Conservation (phyloP, 2,888 invertebrate species). For the Apamea sordens region DNA sequence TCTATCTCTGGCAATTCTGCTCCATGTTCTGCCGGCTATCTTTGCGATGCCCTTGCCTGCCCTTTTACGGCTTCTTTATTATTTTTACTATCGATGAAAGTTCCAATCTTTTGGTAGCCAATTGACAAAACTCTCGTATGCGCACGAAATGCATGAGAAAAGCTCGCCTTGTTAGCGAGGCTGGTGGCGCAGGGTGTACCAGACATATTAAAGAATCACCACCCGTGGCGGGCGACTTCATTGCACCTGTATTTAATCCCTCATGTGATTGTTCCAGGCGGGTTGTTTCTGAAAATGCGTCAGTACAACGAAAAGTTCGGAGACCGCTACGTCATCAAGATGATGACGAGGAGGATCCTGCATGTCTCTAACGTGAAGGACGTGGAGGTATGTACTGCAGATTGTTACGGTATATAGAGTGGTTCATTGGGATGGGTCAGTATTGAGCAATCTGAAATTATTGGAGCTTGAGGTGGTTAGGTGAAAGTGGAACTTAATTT, state of each 20-base stretch:
- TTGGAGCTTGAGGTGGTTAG: not conserved
- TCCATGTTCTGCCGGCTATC: too few relatives aligned
- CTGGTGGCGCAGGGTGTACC: too few relatives aligned
- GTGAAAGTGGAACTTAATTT: not conserved
- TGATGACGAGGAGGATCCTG: conserved; percentile 76
- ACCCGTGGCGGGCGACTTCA: not conserved
- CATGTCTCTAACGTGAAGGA: conserved; percentile 84
- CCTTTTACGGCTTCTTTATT: too few relatives aligned
- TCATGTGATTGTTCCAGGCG: conserved; percentile 66
- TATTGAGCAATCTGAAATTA: not conserved
- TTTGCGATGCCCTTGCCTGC: too few relatives aligned
- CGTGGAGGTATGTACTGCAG: conserved; percentile 78
- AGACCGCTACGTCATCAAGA: conserved; percentile 75
- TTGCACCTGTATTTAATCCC: not conserved
- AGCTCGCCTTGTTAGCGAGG: too few relatives aligned
- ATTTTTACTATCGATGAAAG: not conserved
- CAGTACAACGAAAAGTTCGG: conserved; percentile 71
- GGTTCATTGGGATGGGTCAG: not conserved
- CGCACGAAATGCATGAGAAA: too few relatives aligned
- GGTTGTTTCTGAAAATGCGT: conserved; percentile 73
- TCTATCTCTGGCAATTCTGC: too few relatives aligned
- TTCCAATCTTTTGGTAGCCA: not conserved
- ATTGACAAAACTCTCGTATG: too few relatives aligned
- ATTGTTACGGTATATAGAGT: not conserved
- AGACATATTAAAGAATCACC: too few relatives aligned